phyloP scores from a whole-genome alignment of 2,888 invertebrate genomes.

The Hypolimnas misippus region DNA sequence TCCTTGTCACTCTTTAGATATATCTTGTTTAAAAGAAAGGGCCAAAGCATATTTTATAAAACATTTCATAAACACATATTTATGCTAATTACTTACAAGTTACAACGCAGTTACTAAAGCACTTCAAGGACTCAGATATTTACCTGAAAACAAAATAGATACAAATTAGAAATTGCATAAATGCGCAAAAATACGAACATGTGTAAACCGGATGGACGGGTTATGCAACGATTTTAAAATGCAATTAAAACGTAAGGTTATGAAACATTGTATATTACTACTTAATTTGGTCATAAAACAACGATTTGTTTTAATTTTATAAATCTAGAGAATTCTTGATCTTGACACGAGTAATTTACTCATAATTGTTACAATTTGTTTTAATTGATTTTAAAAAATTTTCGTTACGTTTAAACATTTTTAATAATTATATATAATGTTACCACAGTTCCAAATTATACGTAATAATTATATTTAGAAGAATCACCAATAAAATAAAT shows the following conservation, averaged over 20 bases:
- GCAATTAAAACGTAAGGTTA: not conserved
- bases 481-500: no score
- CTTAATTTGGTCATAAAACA: not conserved
- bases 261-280: not conserved
- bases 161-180: slow-evolving; percentile 25
- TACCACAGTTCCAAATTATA: no score
- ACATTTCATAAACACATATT: not conserved
- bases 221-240: not conserved
- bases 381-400: no score
- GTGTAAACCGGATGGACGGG: slow-evolving; percentile 12
- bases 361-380: no score
- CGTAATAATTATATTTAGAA: no score
- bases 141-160: slow-evolving; percentile 23
- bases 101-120: slow-evolving; percentile 11
- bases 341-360: no score
- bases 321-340: no score
- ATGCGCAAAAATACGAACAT: slow-evolving; percentile 15
- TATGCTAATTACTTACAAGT: not conserved
- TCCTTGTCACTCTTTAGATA: no score
- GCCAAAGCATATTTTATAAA: not conserved
- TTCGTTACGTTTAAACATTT: no score
- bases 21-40: not conserved
- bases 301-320: no score
- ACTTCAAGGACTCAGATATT: slow-evolving; percentile 22
- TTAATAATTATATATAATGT: no score